Percentiles rank a stretch among this genome's conserved stretches.
phyloP scores from a whole-genome alignment of 2,888 invertebrate genomes.

The Ashinkailepas kermadecensis region DNA sequence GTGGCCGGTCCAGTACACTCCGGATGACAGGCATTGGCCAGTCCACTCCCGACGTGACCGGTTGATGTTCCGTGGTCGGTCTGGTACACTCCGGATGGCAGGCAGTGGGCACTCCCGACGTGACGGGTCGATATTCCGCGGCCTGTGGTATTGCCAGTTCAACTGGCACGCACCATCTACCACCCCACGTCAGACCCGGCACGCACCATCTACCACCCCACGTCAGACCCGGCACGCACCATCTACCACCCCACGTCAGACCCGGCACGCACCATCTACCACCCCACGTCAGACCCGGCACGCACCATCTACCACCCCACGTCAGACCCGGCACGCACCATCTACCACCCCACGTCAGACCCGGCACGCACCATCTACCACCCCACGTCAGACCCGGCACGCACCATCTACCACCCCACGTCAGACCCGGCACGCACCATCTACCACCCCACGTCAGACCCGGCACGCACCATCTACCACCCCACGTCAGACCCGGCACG shows the following conservation, averaged over 20 bases:
- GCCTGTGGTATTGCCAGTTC: background rate
- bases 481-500: background rate
- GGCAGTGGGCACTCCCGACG: no score
- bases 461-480: background rate
- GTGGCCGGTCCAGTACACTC: no score
- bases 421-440: background rate
- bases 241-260: background rate
- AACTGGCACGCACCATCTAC: background rate
- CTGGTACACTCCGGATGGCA: no score
- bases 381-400: background rate
- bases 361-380: background rate
- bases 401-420: background rate
- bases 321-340: background rate
- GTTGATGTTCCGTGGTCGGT: no score
- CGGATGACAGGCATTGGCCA: no score
- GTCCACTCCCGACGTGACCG: no score
- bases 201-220: background rate
- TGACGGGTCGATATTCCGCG: no score
- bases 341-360: background rate
- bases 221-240: background rate
- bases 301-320: background rate
- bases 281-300: background rate
- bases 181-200: background rate
- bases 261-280: background rate
- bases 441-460: background rate